These are phyloP conservation scores for Myiothlypis chrysogaster DNA, from an alignment of 2,797 vertebrate species.

Conservation along the genomic window DNA sequence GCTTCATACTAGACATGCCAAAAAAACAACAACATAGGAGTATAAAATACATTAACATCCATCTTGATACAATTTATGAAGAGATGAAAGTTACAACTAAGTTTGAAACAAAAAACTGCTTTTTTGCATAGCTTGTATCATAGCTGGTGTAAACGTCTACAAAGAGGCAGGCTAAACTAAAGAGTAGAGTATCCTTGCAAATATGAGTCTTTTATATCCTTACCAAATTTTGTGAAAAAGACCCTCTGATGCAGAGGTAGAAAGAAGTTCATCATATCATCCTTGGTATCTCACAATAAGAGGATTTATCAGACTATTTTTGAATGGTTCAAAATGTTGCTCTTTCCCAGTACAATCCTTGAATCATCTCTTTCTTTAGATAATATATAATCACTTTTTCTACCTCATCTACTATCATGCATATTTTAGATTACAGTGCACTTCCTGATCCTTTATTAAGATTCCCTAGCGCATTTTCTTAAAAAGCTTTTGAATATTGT, in stretches of 20 bases:
- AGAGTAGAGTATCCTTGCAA: not conserved
- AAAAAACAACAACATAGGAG: not conserved
- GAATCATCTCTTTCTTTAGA: not conserved
- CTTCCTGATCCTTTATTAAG: not conserved
- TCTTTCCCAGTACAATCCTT: not conserved
- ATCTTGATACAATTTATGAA: not conserved
- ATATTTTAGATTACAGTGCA: not conserved
- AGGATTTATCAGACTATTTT: not conserved
- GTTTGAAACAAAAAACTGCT: not conserved
- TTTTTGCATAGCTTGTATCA: not conserved
- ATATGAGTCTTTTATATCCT: not conserved
- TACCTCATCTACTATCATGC: not conserved
- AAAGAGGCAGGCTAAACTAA: not conserved
- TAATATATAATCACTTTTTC: not conserved
- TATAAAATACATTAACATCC: not conserved
- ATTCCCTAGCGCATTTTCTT: not conserved
- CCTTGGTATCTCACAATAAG: not conserved
- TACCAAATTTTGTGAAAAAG: not conserved
- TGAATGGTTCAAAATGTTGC: not conserved
- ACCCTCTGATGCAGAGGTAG: rapidly evolving
- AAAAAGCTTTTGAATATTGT: not conserved
- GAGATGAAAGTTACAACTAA: not conserved
- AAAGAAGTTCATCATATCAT: not conserved
- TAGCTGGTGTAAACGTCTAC: not conserved
- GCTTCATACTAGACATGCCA: constrained; percentile 87